Percentiles rank a stretch among this genome's conserved stretches.
Evolutionary conservation across 2,797 vertebrate genomes (phyloP).

Genomic region (Myotis daubentonii): DNA sequence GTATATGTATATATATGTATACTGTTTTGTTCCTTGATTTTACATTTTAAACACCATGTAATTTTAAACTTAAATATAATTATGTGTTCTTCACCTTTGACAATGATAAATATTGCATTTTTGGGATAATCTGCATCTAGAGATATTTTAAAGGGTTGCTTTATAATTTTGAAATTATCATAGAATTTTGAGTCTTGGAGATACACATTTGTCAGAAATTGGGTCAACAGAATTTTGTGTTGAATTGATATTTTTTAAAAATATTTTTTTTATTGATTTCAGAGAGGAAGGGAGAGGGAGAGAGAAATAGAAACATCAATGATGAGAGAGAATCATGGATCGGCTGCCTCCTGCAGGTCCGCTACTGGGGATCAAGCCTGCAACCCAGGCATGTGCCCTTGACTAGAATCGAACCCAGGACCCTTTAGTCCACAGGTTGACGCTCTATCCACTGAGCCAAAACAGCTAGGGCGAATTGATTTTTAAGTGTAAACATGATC

Average conservation of each 20-base stretch:
- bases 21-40: background rate
- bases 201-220: conserved; percentile 35
- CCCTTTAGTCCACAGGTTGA: no score
- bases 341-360: no score
- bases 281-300: no score
- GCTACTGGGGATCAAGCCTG: no score
- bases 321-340: no score
- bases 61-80: conserved; percentile 3
- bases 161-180: conserved; percentile 45
- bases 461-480: background rate
- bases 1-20: no score
- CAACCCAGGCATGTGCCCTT: no score
- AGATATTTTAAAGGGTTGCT: conserved; percentile 54
- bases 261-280: no score
- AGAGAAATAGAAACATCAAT: no score
- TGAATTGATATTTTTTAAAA: background rate
- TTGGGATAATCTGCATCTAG: conserved; percentile 38
- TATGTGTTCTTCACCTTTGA: conserved; percentile 35
- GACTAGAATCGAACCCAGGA: no score
- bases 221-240: background rate
- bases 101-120: conserved; percentile 38
- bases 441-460: no score
- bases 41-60: conserved; percentile 30
- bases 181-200: conserved; percentile 29
- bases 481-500: conserved; percentile 31